Base-by-base conservation (phyloP, 2,888 invertebrate species). In the Smittia aterrima region DNA sequence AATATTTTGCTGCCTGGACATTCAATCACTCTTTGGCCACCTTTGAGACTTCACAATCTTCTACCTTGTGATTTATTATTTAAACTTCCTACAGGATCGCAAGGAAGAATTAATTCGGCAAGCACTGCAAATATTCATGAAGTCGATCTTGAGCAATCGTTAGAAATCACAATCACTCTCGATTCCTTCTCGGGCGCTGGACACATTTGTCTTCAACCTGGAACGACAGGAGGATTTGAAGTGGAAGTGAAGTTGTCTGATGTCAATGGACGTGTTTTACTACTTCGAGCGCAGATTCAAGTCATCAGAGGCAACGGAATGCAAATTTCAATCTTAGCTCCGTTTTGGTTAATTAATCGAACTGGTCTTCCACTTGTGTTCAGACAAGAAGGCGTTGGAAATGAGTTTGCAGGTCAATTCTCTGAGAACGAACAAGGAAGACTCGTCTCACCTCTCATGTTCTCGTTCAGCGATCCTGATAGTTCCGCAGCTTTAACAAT, bases 321-420 rank as follows among this genome's bases (percentile, higher is more conserved):
- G 75, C 86, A 86, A 85, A 90, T 88, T 62, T 88, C 88, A 20
- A 86, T 97, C 25, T 91, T 90, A 67, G 92, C 93, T 1, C 92
- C 94, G 1, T 96, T 92, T 84, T 98, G 98, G 98, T 88, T 99
- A 77, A 90, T 98, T 75, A 98, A 99, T 85, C 93, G 93, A 82
- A 93, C 96, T 4, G 98, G 98, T 0, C 85, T 99, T 76, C 98
- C 98, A n/a, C 84, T 99, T 76, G 91, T 99, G 74, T 96, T 97
- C 82, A 89, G 92, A 78, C 97, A 98, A 83, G 96, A 95, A 81
- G 93, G 93, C 0, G 88, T 89, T 13, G 86, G 87, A 11, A 81
- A 84, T 25, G 91, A 90, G 79, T 90, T 92, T 76, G 92, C 93
- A 6, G 98, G 97, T 1, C 98, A 98, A 84, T 93, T 92, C 81